Percentiles rank a stretch among this genome's conserved stretches.
phyloP scores from a whole-genome alignment of 2,113 vertebrate genomes.

The Laticauda laticaudata region DNA sequence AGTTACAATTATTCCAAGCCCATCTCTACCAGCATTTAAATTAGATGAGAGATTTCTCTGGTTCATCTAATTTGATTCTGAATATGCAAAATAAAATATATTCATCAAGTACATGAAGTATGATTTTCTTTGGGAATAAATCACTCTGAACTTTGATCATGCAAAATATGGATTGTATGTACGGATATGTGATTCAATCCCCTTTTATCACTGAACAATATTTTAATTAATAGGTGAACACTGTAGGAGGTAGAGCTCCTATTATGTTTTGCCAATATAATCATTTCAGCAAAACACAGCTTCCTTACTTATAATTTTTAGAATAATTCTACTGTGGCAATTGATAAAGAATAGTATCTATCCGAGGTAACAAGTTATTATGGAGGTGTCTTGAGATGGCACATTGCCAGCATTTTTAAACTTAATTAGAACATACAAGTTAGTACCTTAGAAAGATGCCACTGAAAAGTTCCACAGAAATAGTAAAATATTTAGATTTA shows the following conservation, averaged over 20 bases:
- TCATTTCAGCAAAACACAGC: background rate
- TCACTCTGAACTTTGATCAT: conserved; percentile 39
- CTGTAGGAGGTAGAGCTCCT: background rate
- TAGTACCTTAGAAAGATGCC: background rate
- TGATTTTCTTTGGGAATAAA: background rate
- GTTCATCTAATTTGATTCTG: conserved; percentile 58
- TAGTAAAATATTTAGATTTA: background rate
- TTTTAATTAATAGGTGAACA: background rate
- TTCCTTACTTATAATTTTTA: background rate
- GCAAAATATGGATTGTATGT: background rate
- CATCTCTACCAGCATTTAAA: conserved; percentile 59
- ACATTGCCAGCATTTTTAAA: background rate
- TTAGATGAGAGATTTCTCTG: conserved; percentile 53
- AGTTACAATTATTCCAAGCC: conserved; percentile 39
- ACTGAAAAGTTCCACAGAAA: background rate
- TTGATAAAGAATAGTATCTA: background rate
- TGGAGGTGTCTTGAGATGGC: background rate
- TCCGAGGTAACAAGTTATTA: background rate
- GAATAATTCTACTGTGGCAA: background rate
- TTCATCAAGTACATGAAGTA: conserved; percentile 16
- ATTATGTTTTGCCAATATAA: background rate
- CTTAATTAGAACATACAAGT: background rate
- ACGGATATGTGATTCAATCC: background rate
- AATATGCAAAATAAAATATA: conserved; percentile 60
- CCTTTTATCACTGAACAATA: background rate